Base-by-base conservation (phyloP, 2,888 invertebrate species). In the Hemithea aestivaria region DNA sequence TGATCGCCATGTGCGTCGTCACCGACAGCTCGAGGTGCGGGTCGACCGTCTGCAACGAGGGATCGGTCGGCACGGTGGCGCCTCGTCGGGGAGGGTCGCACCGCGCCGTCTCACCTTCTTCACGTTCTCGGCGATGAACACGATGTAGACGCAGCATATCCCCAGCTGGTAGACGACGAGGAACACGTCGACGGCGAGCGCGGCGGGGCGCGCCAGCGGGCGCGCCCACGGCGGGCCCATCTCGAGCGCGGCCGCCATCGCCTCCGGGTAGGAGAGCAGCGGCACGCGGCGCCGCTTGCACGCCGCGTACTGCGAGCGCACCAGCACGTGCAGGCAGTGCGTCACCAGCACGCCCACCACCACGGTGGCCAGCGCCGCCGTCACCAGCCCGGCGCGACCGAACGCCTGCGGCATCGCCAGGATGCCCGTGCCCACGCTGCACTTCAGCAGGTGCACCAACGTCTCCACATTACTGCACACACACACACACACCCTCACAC, bases 391-490 rank as follows among this genome's bases (percentile, higher is more conserved):
- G 2, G 97, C 90, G 69, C 96, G 91, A 52, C 91, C 90, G 74
- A 96, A 95, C n/a, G 96, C 97, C 63, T 93, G 91, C 5, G 98
- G 98, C 94, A 98, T 94, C 6, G 97, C 97, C 49, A 98, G 82
- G 51, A 97, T 94, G 0, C 98, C 98, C 0, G 97, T 97, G 1
- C 98, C 98, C 40, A 98, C 87, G 65, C 96, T 94, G 52, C 96
- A 96, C 73, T 97, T 98, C 34, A 98, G 83, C 58, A 98, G 82
- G 66, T 96, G 96, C 53, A 96, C 91, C 54, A 96, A 80, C 0
- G 96, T 94, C 71, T 96, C 95, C 45, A 89, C 72, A 75, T 95
- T 94, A 53, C 95, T 95, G 81, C 27, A 28, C 6, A 29, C 85
- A 81, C 40, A 51, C n/a, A n/a, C n/a, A n/a, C 16, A 37, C 27